Evolutionary conservation across 2,113 vertebrate species (phyloP), one percentile per base, ranked within the genome.

Genomic region (Ariopsis seemanni): DNA sequence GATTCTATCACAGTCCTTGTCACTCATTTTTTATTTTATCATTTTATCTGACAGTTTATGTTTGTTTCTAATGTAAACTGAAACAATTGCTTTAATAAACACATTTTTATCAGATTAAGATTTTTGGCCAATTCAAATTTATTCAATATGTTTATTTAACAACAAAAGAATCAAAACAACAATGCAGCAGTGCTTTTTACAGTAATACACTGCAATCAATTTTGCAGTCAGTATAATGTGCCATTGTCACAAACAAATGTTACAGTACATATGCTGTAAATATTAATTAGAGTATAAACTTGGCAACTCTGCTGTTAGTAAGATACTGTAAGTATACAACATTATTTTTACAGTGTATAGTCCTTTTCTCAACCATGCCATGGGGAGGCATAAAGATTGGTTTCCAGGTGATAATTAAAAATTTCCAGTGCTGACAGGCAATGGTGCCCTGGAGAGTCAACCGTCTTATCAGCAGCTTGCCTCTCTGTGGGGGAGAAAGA

Each of bases 351-450:
- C 52, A 58, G 17, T 10, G 15, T 57, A 42, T 42, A 12, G 4
- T 60, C 18, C 52, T 62, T n/a, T 22, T 58, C 60, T 85, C 34
- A 82, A 82, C 27, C 52, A 63, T 71, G 71, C 78, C 63, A 5
- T 27, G 27, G 62, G 53, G 89, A 88, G 55, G 83, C 50, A 90
- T 83, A 72, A 71, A 88, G 25, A 83, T 72, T 34, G 69, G 72
- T 80, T 85, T 85, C 58, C 69, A 83, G 72, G 88, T 86, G 80
- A 85, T 89, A 86, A 90, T 92, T 90, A 90, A 90, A 89, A 88
- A 86, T 88, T 82, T 63, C 42, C 65, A 87, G 58, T 52, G 57
- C 87, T 89, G 84, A 86, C 67, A 91, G 89, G 83, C 81, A 89
- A 85, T 50, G 80, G 79, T 53, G 63, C 67, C 55, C 83, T 50